These are phyloP conservation scores for Lacanobia wlatinum DNA, from an alignment of 2,888 invertebrate species.

Conservation along the genomic window DNA sequence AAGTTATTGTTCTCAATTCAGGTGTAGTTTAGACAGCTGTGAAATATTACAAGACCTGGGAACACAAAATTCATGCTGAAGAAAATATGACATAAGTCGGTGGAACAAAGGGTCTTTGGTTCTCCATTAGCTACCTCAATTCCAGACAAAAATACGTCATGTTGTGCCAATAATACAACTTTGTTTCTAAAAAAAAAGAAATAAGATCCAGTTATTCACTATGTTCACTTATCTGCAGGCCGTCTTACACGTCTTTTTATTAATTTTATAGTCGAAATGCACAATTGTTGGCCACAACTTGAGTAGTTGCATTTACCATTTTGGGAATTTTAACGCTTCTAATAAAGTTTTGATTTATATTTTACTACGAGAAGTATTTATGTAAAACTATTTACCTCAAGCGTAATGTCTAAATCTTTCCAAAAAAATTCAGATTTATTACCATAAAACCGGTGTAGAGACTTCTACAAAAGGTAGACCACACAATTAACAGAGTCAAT, in stretches of 20 bases:
- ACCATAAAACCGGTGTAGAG: too few species aligned
- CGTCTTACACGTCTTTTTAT: background rate
- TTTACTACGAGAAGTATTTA: too few species aligned
- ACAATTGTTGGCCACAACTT: constrained; percentile 7
- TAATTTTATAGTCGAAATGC: constrained; percentile 5
- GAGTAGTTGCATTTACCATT: constrained; percentile 4
- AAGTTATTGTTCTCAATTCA: constrained; percentile 54
- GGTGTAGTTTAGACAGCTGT: constrained; percentile 51
- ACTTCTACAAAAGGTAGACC: too few species aligned
- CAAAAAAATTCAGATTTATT: too few species aligned
- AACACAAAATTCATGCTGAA: background rate
- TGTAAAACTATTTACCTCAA: too few species aligned
- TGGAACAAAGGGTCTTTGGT: constrained; percentile 11
- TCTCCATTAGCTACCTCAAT: background rate
- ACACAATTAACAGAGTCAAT: too few species aligned
- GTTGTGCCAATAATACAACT: background rate
- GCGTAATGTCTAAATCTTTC: too few species aligned
- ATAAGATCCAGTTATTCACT: background rate
- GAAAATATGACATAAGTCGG: background rate
- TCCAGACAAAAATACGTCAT: background rate
- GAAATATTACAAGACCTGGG: constrained; percentile 23
- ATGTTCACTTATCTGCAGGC: too few species aligned
- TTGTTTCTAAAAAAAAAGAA: background rate
- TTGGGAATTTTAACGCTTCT: constrained; percentile 4
- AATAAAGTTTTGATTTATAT: constrained; percentile 6